Conservation (phyloP, 2,888 invertebrate genomes). For the Drosophila limbata region DNA sequence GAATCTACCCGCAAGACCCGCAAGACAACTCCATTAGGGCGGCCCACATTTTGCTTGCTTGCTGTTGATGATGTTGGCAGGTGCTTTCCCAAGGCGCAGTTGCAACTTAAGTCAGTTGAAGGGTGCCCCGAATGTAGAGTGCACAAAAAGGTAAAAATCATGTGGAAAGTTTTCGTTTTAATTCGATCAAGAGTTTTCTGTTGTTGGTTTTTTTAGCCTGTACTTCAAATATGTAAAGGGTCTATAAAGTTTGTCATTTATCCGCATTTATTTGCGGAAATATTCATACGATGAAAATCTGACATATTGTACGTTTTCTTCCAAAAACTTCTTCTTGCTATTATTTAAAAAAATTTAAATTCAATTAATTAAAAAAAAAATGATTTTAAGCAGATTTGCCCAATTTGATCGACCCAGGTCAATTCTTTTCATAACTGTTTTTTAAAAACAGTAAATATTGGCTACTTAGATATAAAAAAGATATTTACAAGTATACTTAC, state of each 20-base stretch:
- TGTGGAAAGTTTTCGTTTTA: slow-evolving; percentile 67
- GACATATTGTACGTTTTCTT: too few species aligned
- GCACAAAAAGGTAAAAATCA: slow-evolving; percentile 59
- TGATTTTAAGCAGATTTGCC: too few species aligned
- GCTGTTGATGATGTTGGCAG: slow-evolving; percentile 52
- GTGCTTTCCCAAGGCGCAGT: slow-evolving; percentile 59
- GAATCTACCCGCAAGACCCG: slow-evolving; percentile 39
- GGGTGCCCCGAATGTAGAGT: slow-evolving; percentile 24
- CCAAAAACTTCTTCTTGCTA: too few species aligned
- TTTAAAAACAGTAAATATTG: too few species aligned
- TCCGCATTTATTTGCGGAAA: too few species aligned
- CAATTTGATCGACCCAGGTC: too few species aligned
- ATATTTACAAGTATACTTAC: too few species aligned
- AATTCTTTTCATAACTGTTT: too few species aligned
- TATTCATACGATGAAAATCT: too few species aligned
- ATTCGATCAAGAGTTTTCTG: slow-evolving; percentile 25
- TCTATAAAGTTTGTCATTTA: background rate
- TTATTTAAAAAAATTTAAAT: too few species aligned
- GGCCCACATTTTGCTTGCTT: slow-evolving; percentile 65
- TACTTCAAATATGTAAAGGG: background rate
- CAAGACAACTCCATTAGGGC: slow-evolving; percentile 77
- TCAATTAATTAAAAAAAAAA: too few species aligned
- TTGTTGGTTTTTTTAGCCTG: background rate
- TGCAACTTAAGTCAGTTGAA: slow-evolving; percentile 33
- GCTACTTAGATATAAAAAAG: too few species aligned